Evolutionary conservation across 1,140 invertebrate species (phyloP).

Genomic region (Teleopsis dalmanni): DNA sequence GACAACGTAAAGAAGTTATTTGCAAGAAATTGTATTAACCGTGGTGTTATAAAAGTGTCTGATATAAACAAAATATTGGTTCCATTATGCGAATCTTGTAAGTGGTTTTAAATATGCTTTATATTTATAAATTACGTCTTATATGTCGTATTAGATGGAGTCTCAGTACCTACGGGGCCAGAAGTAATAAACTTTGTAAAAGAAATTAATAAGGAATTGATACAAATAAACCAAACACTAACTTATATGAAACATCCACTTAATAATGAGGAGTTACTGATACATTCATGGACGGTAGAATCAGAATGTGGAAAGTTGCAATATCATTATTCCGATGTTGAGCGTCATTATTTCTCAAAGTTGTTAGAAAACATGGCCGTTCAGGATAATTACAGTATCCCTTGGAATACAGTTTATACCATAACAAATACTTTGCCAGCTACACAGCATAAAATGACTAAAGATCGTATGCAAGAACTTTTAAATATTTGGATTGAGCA

Average conservation of each 20-base stretch:
- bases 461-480: slow-evolving; percentile 9
- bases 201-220: slow-evolving; percentile 8
- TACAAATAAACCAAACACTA: slow-evolving; percentile 9
- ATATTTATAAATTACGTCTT: neutral
- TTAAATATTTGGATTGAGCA: slow-evolving; percentile 6
- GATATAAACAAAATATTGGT: neutral
- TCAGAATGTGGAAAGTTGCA: slow-evolving; percentile 7
- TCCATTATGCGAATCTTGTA: slow-evolving; percentile 10
- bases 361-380: slow-evolving; percentile 5
- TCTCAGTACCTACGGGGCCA: neutral
- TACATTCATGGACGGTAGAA: slow-evolving; percentile 2
- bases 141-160: slow-evolving; percentile 5
- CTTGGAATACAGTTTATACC: slow-evolving; percentile 9
- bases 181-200: slow-evolving; percentile 5
- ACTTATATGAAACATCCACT: slow-evolving; percentile 12
- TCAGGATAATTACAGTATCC: slow-evolving; percentile 10
- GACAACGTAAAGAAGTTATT: slow-evolving; percentile 10
- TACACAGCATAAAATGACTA: slow-evolving; percentile 4
- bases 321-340: slow-evolving; percentile 6
- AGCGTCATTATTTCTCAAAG: slow-evolving; percentile 14
- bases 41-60: slow-evolving; percentile 2
- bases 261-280: slow-evolving; percentile 4
- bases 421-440: neutral
- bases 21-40: slow-evolving; percentile 9
- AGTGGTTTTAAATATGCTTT: neutral